Conservation (phyloP, 23 tunicate genomes). For the Ciona savignyi region DNA sequence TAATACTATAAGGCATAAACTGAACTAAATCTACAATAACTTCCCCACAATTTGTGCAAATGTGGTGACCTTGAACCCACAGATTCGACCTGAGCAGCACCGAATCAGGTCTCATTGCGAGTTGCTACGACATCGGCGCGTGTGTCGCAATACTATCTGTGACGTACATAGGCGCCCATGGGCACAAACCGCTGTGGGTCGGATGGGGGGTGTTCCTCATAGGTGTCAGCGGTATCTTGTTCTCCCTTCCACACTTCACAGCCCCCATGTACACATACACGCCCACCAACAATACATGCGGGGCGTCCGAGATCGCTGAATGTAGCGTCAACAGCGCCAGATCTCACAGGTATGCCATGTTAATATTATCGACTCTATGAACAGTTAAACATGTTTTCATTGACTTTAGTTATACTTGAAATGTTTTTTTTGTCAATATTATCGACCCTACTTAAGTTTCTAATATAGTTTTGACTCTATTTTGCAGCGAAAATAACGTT, state of each 20-base stretch:
- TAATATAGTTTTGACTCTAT: too few species aligned
- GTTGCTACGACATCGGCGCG: conserved; percentile 57
- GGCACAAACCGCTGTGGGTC: conserved; percentile 78
- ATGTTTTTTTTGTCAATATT: too few species aligned
- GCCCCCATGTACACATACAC: conserved; percentile 39
- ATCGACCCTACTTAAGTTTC: too few species aligned
- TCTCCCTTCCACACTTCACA: conserved; percentile 70
- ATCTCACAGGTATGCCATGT: conserved; percentile 43
- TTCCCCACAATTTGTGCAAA: too few species aligned
- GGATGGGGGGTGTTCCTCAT: conserved; percentile 76
- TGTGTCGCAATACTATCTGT: conserved; percentile 44
- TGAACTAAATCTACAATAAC: too few species aligned
- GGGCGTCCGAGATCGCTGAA: conserved; percentile 1
- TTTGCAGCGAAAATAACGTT: too few species aligned
- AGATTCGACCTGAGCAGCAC: conserved; percentile 81
- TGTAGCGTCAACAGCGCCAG: conserved; percentile 20
- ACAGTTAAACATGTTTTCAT: too few species aligned
- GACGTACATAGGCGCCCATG: conserved; percentile 62
- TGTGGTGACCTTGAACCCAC: too few species aligned
- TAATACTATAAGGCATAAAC: too few species aligned
- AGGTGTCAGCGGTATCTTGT: conserved; percentile 56
- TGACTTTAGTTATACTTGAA: too few species aligned
- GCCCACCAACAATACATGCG: conserved; percentile 21
- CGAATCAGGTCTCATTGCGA: conserved; percentile 69
- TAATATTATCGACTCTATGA: too few species aligned